Conservation (phyloP, 1,140 invertebrate species). For the Kradibia gibbosae region DNA sequence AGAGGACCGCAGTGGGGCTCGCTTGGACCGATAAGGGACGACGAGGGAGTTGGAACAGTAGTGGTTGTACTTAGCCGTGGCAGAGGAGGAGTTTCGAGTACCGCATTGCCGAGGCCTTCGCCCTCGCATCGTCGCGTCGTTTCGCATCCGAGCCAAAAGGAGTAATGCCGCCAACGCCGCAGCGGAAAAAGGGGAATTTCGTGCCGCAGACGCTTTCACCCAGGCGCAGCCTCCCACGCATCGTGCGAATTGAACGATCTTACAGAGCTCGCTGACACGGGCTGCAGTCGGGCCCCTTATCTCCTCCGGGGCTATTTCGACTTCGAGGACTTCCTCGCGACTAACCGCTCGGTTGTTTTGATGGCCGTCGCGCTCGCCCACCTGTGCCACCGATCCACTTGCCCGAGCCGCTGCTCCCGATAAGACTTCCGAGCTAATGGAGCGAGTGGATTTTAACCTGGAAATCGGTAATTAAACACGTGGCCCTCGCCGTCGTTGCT, state of each 20-base stretch:
- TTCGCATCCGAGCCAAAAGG: conserved; percentile 45
- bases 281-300: not conserved
- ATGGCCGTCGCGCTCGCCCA: not conserved
- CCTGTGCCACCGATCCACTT: not conserved
- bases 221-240: not conserved
- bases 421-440: too few species aligned
- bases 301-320: not conserved
- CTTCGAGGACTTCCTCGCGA: not conserved
- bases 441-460: too few species aligned
- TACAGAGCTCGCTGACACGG: not conserved
- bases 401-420: too few species aligned
- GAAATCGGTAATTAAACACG: too few species aligned
- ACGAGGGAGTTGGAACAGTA: conserved; percentile 50
- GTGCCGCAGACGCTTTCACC: not conserved
- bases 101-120: conserved; percentile 46
- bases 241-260: conserved; percentile 31
- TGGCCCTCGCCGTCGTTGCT: too few species aligned
- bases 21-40: conserved; percentile 52
- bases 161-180: conserved; percentile 1
- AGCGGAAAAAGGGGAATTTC: not conserved
- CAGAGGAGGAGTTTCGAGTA: conserved; percentile 63
- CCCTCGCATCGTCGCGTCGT: not conserved
- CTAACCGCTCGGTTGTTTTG: not conserved
- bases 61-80: too few species aligned
- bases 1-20: conserved; percentile 42